Conservation (phyloP, 1,140 invertebrate genomes). For the Micrasema minimum region DNA sequence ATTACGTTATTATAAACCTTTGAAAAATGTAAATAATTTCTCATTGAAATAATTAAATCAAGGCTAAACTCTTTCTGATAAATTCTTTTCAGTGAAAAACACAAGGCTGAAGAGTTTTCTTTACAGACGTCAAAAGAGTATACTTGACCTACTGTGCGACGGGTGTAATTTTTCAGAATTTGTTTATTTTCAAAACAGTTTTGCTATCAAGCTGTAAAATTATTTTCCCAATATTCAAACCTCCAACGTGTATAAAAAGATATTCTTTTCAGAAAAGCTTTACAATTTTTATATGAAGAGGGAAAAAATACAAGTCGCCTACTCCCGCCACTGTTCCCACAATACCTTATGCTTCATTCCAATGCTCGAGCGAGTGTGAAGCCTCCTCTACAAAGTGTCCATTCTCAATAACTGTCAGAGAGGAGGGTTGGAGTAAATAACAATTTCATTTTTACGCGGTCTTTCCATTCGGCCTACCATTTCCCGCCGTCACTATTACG, state of each 20-base stretch:
- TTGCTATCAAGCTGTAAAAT: background rate
- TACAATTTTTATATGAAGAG: constrained; percentile 39
- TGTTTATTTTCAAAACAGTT: background rate
- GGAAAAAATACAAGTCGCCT: constrained; percentile 23
- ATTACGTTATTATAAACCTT: no score
- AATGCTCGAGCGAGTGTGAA: background rate
- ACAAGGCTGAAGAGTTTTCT: no score
- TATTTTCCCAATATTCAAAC: constrained; percentile 13
- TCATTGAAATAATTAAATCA: no score
- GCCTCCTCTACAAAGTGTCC: background rate
- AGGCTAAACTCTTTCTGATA: no score
- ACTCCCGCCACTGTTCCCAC: constrained; percentile 13
- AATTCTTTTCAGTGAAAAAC: no score
- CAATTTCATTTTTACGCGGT: background rate
- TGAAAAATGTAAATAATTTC: no score
- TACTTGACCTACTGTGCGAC: no score
- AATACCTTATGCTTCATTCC: constrained; percentile 25
- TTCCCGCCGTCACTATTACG: constrained; percentile 33
- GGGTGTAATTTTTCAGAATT: no score
- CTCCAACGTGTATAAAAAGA: constrained; percentile 8
- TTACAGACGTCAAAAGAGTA: no score
- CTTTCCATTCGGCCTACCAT: constrained; percentile 19
- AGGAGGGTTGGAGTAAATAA: background rate
- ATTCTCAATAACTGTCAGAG: no score
- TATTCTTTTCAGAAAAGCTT: constrained; percentile 28